These are phyloP conservation scores for Epinephelus fuscoguttatus DNA, from an alignment of 2,113 vertebrate species.

Conservation along the genomic window DNA sequence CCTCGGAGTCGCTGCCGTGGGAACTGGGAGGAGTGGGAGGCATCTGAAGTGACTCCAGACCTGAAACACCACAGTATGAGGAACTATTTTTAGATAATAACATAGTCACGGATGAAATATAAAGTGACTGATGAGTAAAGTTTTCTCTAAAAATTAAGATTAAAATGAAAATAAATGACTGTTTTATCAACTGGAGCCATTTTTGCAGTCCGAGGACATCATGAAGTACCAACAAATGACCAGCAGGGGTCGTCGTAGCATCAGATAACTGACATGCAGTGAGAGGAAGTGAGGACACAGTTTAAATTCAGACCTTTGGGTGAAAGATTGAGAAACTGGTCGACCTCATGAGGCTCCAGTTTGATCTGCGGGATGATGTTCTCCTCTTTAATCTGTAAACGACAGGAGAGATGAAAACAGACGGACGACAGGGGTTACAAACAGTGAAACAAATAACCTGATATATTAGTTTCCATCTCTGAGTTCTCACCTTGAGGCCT, in stretches of 20 bases:
- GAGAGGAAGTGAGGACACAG: background rate
- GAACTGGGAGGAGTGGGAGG: constrained; percentile 98
- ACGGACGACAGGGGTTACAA: background rate
- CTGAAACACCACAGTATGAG: constrained; percentile 38
- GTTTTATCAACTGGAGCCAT: background rate
- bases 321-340: constrained; percentile 97
- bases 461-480: background rate
- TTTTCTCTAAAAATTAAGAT: background rate
- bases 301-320: constrained; percentile 85
- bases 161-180: background rate
- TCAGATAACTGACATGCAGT: background rate
- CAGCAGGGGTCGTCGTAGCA: constrained; percentile 64
- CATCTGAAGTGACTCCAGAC: constrained; percentile 91
- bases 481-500: constrained; percentile 65
- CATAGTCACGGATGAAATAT: background rate
- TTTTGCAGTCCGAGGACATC: background rate
- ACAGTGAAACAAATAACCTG: accelerated
- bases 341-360: constrained; percentile 98
- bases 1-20: constrained; percentile 96
- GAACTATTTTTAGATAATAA: background rate
- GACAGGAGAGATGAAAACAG: too few species aligned
- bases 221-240: background rate
- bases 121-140: background rate
- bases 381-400: constrained; percentile 88
- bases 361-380: constrained; percentile 92